phyloP scores from a whole-genome alignment of 2,113 vertebrate species.

The Psammodynastes pulverulentus region DNA sequence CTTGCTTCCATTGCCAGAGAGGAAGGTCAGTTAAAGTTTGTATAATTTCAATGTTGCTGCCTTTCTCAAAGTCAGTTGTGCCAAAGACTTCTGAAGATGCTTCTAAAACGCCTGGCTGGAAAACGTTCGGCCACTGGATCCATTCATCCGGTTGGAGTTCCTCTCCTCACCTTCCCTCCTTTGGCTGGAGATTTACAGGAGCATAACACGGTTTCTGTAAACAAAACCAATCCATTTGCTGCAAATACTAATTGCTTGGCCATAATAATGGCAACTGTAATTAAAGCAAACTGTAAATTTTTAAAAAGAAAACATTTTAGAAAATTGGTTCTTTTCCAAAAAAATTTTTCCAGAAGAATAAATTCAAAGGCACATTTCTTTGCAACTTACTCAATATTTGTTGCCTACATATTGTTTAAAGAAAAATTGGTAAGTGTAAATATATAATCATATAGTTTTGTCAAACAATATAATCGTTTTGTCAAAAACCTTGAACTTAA shows the following conservation, averaged over 20 bases:
- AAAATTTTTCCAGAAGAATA: neutral
- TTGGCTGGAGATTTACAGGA: no score
- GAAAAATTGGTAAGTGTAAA: neutral
- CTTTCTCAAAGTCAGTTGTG: neutral
- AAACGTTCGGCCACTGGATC: neutral
- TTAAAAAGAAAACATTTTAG: neutral
- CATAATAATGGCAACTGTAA: slow-evolving; percentile 17
- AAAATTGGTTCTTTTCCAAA: neutral
- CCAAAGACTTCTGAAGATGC: neutral
- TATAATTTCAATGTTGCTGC: neutral
- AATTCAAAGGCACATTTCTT: neutral
- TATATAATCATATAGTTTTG: neutral
- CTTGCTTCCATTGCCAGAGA: no score
- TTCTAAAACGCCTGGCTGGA: neutral
- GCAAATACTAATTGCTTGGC: neutral
- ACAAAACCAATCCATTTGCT: neutral
- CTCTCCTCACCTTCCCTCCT: neutral
- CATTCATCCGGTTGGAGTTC: neutral
- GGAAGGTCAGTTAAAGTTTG: neutral
- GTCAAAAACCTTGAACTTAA: neutral
- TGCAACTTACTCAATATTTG: neutral
- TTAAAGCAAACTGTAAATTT: slow-evolving; percentile 4
- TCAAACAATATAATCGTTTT: neutral
- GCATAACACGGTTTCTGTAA: neutral
- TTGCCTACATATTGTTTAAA: neutral